Evolutionary conservation across 2,797 vertebrate genomes (phyloP).

Genomic region (Neosalanx taihuensis): DNA sequence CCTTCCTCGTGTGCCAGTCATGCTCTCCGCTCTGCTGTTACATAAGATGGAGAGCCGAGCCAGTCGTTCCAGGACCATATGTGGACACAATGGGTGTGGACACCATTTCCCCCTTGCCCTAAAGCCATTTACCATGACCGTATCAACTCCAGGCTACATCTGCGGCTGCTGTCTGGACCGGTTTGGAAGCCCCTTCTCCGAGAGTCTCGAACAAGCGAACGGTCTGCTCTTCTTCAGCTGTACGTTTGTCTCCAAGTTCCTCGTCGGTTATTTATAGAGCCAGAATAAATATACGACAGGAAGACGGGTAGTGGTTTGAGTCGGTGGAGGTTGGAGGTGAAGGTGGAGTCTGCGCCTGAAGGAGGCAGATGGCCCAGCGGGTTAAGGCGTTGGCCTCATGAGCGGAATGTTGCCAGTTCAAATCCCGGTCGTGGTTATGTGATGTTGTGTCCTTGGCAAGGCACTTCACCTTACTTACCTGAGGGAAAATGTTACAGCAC

Average conservation of each 20-base stretch:
- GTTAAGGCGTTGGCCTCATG: too few relatives aligned
- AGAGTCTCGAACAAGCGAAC: slow-evolving; percentile 42
- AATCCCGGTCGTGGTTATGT: too few relatives aligned
- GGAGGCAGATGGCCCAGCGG: too few relatives aligned
- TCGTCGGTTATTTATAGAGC: slow-evolving; percentile 70
- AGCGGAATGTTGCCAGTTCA: too few relatives aligned
- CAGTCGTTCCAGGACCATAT: slow-evolving; percentile 52
- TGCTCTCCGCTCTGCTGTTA: slow-evolving; percentile 51
- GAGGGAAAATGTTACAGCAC: too few relatives aligned
- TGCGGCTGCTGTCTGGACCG: slow-evolving; percentile 17
- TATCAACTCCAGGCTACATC: slow-evolving; percentile 36
- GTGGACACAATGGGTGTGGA: slow-evolving; percentile 58
- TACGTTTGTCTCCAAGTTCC: slow-evolving; percentile 54
- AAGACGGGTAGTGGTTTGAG: slow-evolving; percentile 53
- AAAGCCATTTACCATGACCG: slow-evolving; percentile 55
- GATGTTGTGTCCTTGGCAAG: too few relatives aligned
- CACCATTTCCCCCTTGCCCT: slow-evolving; percentile 36
- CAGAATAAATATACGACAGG: slow-evolving; percentile 68
- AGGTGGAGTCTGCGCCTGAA: slow-evolving; percentile 47
- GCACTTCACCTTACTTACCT: too few relatives aligned
- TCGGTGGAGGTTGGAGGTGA: slow-evolving; percentile 30
- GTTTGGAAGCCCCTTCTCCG: slow-evolving; percentile 18
- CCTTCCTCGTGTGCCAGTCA: slow-evolving; percentile 55
- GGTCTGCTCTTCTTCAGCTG: slow-evolving; percentile 57
- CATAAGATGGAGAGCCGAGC: slow-evolving; percentile 55